phyloP scores from a whole-genome alignment of 1,140 invertebrate species.

The Nautilus pompilius region DNA sequence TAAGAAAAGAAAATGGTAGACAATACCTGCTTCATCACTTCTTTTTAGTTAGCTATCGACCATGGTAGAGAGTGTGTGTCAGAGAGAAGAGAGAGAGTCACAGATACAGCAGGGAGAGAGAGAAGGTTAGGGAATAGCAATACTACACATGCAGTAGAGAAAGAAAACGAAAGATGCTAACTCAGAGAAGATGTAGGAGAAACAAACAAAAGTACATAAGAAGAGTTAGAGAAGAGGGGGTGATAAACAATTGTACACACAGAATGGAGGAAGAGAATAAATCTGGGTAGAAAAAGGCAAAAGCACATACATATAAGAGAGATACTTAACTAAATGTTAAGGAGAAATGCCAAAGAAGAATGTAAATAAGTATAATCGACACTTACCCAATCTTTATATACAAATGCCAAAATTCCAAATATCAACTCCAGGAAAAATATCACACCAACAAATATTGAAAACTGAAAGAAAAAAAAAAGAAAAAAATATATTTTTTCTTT shows the following conservation, averaged over 20 bases:
- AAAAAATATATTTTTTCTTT: too few relatives aligned
- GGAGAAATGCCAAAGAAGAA: neutral
- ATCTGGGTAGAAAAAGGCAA: neutral
- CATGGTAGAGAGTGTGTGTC: neutral
- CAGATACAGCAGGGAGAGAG: neutral
- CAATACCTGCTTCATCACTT: too few relatives aligned
- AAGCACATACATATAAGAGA: neutral
- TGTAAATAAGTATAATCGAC: neutral
- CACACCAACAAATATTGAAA: conserved; percentile 87
- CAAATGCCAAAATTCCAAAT: conserved; percentile 85
- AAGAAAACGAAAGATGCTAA: neutral
- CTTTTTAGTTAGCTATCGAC: too few relatives aligned
- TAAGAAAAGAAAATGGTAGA: neutral
- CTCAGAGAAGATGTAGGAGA: neutral
- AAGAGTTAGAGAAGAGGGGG: neutral
- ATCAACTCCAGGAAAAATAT: conserved; percentile 87
- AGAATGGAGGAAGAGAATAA: neutral
- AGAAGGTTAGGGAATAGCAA: neutral
- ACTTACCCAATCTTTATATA: conserved; percentile 95
- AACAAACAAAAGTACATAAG: neutral
- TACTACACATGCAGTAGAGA: neutral
- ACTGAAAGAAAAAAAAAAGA: conserved; percentile 66
- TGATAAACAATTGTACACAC: neutral
- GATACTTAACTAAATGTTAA: neutral
- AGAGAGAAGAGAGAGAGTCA: neutral